phyloP scores from a whole-genome alignment of 1,140 invertebrate genomes.

The Mactra quadrangularis region DNA sequence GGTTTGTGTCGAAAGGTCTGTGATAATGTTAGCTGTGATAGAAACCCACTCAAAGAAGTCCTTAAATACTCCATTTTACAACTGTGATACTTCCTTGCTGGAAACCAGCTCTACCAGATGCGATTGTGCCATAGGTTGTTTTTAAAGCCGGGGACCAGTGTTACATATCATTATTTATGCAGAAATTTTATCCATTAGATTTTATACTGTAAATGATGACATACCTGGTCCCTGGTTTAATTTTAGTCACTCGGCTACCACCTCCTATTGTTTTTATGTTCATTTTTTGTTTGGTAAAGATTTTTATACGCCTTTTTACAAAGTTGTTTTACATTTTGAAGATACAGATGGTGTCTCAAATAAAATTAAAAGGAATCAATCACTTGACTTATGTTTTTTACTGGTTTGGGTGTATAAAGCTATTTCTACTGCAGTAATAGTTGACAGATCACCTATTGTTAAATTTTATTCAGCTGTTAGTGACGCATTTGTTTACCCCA shows the following conservation, averaged over 20 bases:
- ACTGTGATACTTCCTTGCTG: slow-evolving; percentile 35
- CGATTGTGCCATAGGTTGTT: slow-evolving; percentile 38
- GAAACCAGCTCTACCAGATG: slow-evolving; percentile 6
- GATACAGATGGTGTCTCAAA: slow-evolving; percentile 4
- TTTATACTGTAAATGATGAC: neutral
- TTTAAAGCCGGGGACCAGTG: neutral
- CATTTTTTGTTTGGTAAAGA: slow-evolving; percentile 16
- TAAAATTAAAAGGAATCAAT: slow-evolving; percentile 2
- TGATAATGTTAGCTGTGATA: too few species aligned
- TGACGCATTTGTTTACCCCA: too few species aligned
- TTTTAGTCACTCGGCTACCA: slow-evolving; percentile 24
- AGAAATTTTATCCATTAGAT: too few species aligned
- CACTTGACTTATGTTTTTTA: neutral
- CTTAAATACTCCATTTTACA: slow-evolving; percentile 25
- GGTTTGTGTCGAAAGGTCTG: too few species aligned
- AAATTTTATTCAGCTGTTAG: too few species aligned
- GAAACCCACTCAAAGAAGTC: too few species aligned
- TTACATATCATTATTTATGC: too few species aligned
- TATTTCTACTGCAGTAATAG: neutral
- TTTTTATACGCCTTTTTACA: slow-evolving; percentile 24
- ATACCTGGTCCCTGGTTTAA: neutral
- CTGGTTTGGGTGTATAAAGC: neutral
- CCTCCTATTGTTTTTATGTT: slow-evolving; percentile 40
- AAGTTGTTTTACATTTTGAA: slow-evolving; percentile 26
- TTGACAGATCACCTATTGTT: too few species aligned